Percentiles rank a stretch among this genome's conserved stretches.
Evolutionary conservation across 2,113 vertebrate species (phyloP).

Genomic region (Geococcyx californianus): DNA sequence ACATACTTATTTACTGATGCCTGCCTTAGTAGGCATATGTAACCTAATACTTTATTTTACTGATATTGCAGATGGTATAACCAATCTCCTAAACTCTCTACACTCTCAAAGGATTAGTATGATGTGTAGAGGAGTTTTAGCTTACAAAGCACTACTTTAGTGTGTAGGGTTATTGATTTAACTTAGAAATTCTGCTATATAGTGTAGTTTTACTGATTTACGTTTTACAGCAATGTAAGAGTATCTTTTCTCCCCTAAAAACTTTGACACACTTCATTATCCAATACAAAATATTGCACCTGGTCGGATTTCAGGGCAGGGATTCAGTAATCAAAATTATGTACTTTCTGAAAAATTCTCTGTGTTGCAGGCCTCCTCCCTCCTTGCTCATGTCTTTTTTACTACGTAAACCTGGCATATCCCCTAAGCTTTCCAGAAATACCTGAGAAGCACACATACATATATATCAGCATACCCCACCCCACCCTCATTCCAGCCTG

Average conservation of each 20-base stretch:
- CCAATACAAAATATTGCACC: slow-evolving; percentile 15
- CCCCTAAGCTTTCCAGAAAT: not conserved
- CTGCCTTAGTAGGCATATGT: slow-evolving; percentile 33
- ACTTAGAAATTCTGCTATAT: slow-evolving; percentile 66
- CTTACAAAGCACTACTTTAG: slow-evolving; percentile 66
- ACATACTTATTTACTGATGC: not conserved
- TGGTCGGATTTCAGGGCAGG: not conserved
- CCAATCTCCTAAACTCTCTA: slow-evolving; percentile 52
- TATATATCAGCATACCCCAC: not conserved
- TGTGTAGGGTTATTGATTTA: slow-evolving; percentile 64
- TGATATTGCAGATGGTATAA: slow-evolving; percentile 59
- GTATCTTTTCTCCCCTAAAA: slow-evolving; percentile 31
- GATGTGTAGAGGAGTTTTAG: slow-evolving; percentile 58
- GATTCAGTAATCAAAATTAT: slow-evolving; percentile 12
- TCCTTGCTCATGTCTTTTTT: not conserved
- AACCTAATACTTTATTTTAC: slow-evolving; percentile 60
- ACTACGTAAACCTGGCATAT: not conserved
- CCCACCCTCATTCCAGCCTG: not conserved
- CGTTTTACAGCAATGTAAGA: slow-evolving; percentile 27
- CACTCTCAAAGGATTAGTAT: slow-evolving; percentile 60
- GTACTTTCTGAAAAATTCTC: not conserved
- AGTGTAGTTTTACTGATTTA: slow-evolving; percentile 60
- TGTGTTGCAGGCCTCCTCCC: not conserved
- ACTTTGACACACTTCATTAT: slow-evolving; percentile 45
- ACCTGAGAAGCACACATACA: not conserved